Conservation (phyloP, 2,113 vertebrate species). For the Pionites leucogaster region DNA sequence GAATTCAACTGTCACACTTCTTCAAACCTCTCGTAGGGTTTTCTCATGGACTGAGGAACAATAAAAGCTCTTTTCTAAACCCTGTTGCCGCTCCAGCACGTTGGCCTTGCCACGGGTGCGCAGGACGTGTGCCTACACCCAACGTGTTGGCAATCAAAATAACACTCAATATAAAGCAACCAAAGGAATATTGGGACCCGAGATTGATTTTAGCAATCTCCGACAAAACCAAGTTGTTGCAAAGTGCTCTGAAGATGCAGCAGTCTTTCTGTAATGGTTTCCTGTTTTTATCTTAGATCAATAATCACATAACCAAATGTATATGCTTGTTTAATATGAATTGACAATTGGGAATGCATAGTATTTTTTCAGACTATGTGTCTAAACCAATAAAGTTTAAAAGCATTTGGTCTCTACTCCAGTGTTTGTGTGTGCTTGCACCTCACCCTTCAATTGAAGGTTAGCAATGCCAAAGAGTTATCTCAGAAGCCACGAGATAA, state of each 20-base stretch:
- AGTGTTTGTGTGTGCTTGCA: neutral
- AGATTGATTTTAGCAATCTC: constrained; percentile 12
- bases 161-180: neutral
- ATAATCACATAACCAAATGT: neutral
- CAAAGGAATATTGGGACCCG: neutral
- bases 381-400: constrained; percentile 53
- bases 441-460: neutral
- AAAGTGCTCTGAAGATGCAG: neutral
- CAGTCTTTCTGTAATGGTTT: constrained; percentile 10
- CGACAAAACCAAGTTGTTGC: neutral
- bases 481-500: neutral
- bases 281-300: neutral
- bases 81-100: neutral
- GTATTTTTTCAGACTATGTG: constrained; percentile 52
- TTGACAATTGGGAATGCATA: constrained; percentile 43
- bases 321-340: constrained; percentile 49
- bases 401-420: neutral
- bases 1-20: constrained; percentile 60
- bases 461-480: fast-evolving
- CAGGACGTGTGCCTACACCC: neutral
- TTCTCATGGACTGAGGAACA: constrained; percentile 5
- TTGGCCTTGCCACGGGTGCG: neutral
- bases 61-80: constrained; percentile 59
- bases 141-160: neutral
- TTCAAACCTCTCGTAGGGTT: constrained; percentile 48